phyloP scores from a whole-genome alignment of 2,113 vertebrate species.

The Psilopsiagon aurifrons region DNA sequence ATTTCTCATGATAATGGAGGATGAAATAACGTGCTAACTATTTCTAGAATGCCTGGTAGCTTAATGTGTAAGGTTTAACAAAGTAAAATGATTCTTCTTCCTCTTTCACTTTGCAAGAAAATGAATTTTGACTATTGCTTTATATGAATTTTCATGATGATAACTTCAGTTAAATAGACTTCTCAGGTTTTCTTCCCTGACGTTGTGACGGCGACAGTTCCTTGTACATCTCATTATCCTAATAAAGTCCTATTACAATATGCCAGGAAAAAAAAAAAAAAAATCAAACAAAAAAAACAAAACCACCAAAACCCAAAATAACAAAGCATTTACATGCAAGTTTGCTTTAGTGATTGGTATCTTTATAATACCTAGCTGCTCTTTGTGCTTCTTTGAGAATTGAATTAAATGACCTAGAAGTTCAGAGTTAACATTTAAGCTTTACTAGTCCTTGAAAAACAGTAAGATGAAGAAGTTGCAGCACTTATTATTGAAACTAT shows the following conservation, averaged over 20 bases:
- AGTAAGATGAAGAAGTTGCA: neutral
- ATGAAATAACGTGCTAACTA: neutral
- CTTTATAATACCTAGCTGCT: neutral
- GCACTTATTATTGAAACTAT: neutral
- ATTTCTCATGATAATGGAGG: neutral
- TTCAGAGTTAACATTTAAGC: constrained; percentile 29
- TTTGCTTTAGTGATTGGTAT: neutral
- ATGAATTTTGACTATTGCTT: constrained; percentile 15
- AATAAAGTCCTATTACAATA: neutral
- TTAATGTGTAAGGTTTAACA: neutral
- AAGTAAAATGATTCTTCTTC: neutral
- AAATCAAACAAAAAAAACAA: neutral
- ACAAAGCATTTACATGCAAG: neutral
- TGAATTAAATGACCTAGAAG: constrained; percentile 26
- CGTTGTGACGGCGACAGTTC: neutral
- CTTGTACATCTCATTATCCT: neutral
- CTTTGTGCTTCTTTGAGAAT: neutral
- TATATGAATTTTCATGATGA: neutral
- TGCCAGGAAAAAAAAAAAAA: neutral
- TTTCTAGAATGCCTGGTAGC: neutral
- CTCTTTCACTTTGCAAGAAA: neutral
- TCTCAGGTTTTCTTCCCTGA: neutral
- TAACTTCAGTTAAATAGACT: neutral
- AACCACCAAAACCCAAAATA: neutral
- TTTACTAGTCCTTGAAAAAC: constrained; percentile 35